Percentiles rank a stretch among this genome's conserved stretches.
phyloP scores from a whole-genome alignment of 2,113 vertebrate species.

The Tonatia bakeri region DNA sequence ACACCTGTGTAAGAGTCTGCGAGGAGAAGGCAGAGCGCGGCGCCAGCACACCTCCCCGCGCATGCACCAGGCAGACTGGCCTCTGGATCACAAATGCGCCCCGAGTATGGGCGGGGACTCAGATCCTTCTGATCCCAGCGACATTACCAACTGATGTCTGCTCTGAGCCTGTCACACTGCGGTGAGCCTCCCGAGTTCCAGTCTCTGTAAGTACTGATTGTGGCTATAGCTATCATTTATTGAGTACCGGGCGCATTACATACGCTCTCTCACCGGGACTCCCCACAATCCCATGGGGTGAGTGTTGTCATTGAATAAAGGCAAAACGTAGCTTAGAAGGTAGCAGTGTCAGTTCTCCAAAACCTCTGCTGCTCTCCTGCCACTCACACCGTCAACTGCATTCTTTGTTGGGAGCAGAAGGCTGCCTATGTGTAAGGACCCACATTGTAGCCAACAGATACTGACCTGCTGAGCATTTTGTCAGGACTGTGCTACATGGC shows the following conservation, averaged over 20 bases:
- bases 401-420: background rate
- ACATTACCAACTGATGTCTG: background rate
- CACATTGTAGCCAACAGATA: background rate
- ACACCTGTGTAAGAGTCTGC: fast-evolving
- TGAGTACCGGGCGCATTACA: background rate
- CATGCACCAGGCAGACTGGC: background rate
- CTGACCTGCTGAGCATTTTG: background rate
- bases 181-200: background rate
- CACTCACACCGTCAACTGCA: background rate
- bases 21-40: too few relatives aligned
- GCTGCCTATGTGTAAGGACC: background rate
- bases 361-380: background rate
- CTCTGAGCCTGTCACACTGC: background rate
- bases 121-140: background rate
- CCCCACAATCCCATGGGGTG: background rate
- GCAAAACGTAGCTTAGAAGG: background rate
- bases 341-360: background rate
- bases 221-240: background rate
- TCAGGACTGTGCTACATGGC: background rate
- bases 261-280: background rate
- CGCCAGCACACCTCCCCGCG: fast-evolving
- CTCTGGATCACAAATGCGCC: background rate
- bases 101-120: background rate
- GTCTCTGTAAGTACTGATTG: background rate
- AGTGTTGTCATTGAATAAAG: background rate